Percentiles rank a stretch among this genome's conserved stretches.
Evolutionary conservation across 2,113 vertebrate species (phyloP).

Genomic region (Hippocampus comes): DNA sequence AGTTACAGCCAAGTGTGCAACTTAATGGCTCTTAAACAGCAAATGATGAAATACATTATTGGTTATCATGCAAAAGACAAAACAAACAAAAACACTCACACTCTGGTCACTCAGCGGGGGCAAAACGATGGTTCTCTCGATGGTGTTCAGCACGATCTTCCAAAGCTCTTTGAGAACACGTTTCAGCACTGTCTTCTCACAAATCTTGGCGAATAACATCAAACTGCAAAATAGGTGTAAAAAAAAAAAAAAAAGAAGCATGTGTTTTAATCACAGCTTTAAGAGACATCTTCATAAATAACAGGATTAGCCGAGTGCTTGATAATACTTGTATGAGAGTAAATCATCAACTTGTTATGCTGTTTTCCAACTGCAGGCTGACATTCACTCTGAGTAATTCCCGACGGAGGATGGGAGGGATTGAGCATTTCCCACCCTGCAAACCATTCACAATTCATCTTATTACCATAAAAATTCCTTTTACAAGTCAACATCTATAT

Average conservation of each 20-base stretch:
- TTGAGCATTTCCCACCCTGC: neutral
- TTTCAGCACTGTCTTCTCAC: conserved; percentile 97
- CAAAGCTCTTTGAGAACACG: conserved; percentile 93
- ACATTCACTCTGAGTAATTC: conserved; percentile 9
- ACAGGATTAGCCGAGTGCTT: conserved; percentile 14
- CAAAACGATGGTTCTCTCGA: conserved; percentile 92
- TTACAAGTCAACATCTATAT: neutral
- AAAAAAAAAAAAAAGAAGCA: conserved; percentile 21
- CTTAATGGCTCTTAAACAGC: too few relatives aligned
- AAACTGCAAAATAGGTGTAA: conserved; percentile 75
- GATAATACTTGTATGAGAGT: neutral
- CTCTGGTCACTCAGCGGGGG: conserved; percentile 91
- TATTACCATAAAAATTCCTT: neutral
- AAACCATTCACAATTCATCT: neutral
- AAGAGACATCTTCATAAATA: conserved; percentile 24
- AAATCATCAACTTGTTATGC: neutral
- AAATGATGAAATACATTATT: neutral
- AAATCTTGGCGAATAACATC: conserved; percentile 95
- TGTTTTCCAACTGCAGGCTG: neutral
- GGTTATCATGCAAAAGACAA: neutral
- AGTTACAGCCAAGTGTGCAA: too few relatives aligned
- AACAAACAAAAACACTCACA: conserved; percentile 74
- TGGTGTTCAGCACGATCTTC: conserved; percentile 93
- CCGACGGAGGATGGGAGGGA: neutral
- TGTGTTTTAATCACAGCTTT: conserved; percentile 4